Evolutionary conservation across 2,888 invertebrate genomes (phyloP).

Genomic region (Heliconius ismenius): DNA sequence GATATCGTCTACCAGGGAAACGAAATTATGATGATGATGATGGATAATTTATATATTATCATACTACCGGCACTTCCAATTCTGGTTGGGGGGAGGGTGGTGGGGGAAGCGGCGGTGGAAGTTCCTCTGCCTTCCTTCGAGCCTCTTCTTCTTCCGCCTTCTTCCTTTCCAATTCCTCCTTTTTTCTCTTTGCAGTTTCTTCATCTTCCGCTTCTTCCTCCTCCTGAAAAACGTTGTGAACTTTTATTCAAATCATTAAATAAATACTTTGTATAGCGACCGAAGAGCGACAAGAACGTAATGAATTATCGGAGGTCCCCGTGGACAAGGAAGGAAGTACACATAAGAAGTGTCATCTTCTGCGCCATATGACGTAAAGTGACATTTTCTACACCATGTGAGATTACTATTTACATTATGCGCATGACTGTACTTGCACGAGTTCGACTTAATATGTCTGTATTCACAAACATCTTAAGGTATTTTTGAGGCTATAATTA

Average conservation of each 20-base stretch:
- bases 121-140: constrained; percentile 66
- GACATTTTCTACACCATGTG: too few relatives aligned
- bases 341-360: too few relatives aligned
- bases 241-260: neutral
- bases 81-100: constrained; percentile 73
- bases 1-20: neutral
- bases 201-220: constrained; percentile 71
- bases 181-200: constrained; percentile 58
- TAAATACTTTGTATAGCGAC: neutral
- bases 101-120: constrained; percentile 73
- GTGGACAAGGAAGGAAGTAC: too few relatives aligned
- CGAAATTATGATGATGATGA: neutral
- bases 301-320: too few relatives aligned
- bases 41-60: neutral
- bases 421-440: too few relatives aligned
- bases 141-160: constrained; percentile 72
- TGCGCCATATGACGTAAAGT: too few relatives aligned
- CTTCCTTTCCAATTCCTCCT: constrained; percentile 60
- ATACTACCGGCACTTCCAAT: constrained; percentile 61
- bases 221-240: constrained; percentile 46
- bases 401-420: too few relatives aligned
- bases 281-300: too few relatives aligned
- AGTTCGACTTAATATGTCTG: too few relatives aligned
- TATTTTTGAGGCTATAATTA: too few relatives aligned
- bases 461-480: too few relatives aligned